Evolutionary conservation across 2,888 invertebrate genomes (phyloP).

Genomic region (Dynastes grantii): DNA sequence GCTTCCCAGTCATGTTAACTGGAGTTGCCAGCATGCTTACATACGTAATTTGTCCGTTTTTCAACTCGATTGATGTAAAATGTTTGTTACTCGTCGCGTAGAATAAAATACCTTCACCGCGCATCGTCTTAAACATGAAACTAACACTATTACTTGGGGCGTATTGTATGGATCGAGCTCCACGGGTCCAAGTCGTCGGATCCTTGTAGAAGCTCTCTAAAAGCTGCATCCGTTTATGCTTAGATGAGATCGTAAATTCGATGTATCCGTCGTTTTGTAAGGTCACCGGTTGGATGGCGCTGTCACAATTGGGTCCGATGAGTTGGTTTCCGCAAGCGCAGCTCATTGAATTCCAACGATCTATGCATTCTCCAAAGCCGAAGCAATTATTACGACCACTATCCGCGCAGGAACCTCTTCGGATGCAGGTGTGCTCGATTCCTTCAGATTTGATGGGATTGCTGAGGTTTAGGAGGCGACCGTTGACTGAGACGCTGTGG

Average conservation of each 20-base stretch:
- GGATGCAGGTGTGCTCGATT: constrained; percentile 83
- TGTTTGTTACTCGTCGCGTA: constrained; percentile 91
- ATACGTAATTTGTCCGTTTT: constrained; percentile 84
- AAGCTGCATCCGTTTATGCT: constrained; percentile 89
- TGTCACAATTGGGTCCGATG: constrained; percentile 85
- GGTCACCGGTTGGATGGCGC: constrained; percentile 85
- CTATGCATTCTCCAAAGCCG: constrained; percentile 82
- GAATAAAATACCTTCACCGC: constrained; percentile 85
- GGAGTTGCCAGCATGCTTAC: constrained; percentile 84
- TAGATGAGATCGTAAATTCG: constrained; percentile 86
- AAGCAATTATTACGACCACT: constrained; percentile 75
- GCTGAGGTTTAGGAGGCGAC: constrained; percentile 86
- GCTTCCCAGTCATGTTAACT: constrained; percentile 86
- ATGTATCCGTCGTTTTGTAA: constrained; percentile 85
- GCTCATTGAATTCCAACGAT: constrained; percentile 86
- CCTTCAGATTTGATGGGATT: constrained; percentile 82
- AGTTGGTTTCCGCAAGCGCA: constrained; percentile 81
- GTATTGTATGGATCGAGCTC: constrained; percentile 54
- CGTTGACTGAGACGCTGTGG: constrained; percentile 92
- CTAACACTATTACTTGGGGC: constrained; percentile 82
- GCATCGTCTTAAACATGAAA: constrained; percentile 86
- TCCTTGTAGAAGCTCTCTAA: constrained; percentile 85
- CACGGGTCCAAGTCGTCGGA: constrained; percentile 77
- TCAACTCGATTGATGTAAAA: constrained; percentile 86
- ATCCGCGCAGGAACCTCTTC: constrained; percentile 78